A percentile compares a stretch with the other conserved stretches of the same genome.
Evolutionary conservation across 2,113 vertebrate genomes (phyloP).

Genomic region (Ranitomeya variabilis): DNA sequence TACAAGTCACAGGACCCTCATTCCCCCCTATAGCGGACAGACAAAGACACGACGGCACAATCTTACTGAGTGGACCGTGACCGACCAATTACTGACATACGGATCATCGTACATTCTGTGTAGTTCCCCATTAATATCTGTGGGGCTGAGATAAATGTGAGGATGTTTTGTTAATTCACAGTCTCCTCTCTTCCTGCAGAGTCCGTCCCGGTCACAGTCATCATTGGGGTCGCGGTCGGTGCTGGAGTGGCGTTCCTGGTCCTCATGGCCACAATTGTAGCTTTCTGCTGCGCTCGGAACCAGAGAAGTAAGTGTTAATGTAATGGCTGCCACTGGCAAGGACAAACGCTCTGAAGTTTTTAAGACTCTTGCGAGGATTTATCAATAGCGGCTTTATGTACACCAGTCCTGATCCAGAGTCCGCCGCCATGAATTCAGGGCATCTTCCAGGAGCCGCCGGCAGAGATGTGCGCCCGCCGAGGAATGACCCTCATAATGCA

Average conservation of each 20-base stretch:
- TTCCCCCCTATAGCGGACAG: too few relatives aligned
- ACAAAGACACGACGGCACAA: too few relatives aligned
- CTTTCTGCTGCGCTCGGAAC: constrained; percentile 96
- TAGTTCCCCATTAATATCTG: background rate
- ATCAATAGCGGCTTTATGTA: too few relatives aligned
- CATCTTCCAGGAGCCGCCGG: too few relatives aligned
- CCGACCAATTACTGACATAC: background rate
- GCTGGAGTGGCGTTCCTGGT: constrained; percentile 95
- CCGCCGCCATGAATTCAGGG: too few relatives aligned
- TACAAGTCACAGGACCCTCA: too few relatives aligned
- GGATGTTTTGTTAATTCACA: background rate
- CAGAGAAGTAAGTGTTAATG: constrained; percentile 89
- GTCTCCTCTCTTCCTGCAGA: constrained; percentile 75
- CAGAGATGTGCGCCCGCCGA: too few relatives aligned
- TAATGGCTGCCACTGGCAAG: background rate
- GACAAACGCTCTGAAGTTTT: background rate
- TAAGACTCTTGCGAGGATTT: background rate
- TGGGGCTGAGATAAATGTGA: background rate
- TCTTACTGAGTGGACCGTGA: too few relatives aligned
- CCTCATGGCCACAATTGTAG: constrained; percentile 94
- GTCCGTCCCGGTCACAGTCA: constrained; percentile 93
- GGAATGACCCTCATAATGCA: too few relatives aligned
- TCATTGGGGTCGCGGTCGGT: constrained; percentile 96
- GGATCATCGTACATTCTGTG: background rate
- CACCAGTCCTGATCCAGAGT: too few relatives aligned